Base-by-base conservation (phyloP, 1,140 invertebrate species). In the Megalonaias nervosa region DNA sequence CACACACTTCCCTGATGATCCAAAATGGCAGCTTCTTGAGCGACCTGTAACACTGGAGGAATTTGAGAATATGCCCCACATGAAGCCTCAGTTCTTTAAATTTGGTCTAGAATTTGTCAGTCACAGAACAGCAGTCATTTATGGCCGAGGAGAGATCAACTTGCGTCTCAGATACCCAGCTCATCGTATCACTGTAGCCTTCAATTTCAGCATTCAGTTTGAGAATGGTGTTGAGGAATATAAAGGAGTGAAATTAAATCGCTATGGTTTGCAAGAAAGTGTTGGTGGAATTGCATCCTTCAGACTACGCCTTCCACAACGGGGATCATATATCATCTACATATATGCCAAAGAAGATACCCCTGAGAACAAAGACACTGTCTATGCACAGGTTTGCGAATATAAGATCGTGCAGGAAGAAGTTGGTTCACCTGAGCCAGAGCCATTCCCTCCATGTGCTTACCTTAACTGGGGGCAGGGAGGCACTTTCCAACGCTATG, bases 71-170 rank as follows among this genome's bases (percentile, higher is more conserved):
- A 88, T 91, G 78, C 89, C 90, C 4, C 90, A 90, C 74, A 90
- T 91, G 82, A 91, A 91, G 69, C 89, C 89, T 55, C 87, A 89
- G 70, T 91, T 91, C 83, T 91, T 91, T 85, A 91, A 91, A 74
- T 90, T 91, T 80, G 88, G 88, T 55, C 82, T 91, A 38, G 89
- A 91, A 76, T 89, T 91, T 82, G 84, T 90, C 17, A 90, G 86
- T 62, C 88, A 91, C 75, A 81, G 86, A 26, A 88, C 89, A 19
- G 89, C 90, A 6, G 89, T 91, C 12, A 88, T 90, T 67, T 81
- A 84, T 69, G 83, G 84, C 21, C 76, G 87, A 26, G 89, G 87
- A n/a, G 89, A 90, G 74, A 82, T 86, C 21, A 88, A 86, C 75
- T 84, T 90, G 31, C 75, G 85, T 23, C 81, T 90, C 48, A 74